These are phyloP conservation scores for Microctonus hyperodae DNA, from an alignment of 2,888 invertebrate genomes.

Conservation along the genomic window DNA sequence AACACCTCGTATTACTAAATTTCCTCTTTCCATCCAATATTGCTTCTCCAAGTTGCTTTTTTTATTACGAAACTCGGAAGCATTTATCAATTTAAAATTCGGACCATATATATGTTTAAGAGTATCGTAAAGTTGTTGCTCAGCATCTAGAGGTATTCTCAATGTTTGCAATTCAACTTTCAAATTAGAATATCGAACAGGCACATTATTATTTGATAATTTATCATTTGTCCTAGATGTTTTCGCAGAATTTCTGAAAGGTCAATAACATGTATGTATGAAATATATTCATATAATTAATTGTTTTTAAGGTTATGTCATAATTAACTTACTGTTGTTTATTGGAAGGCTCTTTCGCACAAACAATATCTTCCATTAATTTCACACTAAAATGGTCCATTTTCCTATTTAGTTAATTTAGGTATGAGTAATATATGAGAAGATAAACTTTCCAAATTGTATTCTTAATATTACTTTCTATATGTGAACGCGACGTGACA, in stretches of 20 bases:
- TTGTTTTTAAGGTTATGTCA: conserved; percentile 31
- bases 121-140: conserved; percentile 77
- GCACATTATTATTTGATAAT: conserved; percentile 23
- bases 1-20: conserved; percentile 76
- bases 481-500: too few species aligned
- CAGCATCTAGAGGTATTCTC: conserved; percentile 72
- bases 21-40: conserved; percentile 81
- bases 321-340: conserved; percentile 28
- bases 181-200: conserved; percentile 51
- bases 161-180: conserved; percentile 81
- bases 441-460: too few species aligned
- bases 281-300: too few species aligned
- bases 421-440: too few species aligned
- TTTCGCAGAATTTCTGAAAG: conserved; percentile 7
- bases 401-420: conserved; percentile 16
- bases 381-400: conserved; percentile 51
- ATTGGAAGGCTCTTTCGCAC: conserved; percentile 38
- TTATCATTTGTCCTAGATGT: conserved; percentile 28
- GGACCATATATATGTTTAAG: conserved; percentile 78
- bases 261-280: background rate
- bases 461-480: too few species aligned
- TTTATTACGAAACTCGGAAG: conserved; percentile 69
- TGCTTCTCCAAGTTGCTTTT: conserved; percentile 73
- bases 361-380: conserved; percentile 51
- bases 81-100: conserved; percentile 66